A percentile compares a stretch with the other conserved stretches of the same genome.
These are phyloP conservation scores for Serilophus lunatus DNA, from an alignment of 2,113 vertebrate genomes.

Conservation along the genomic window DNA sequence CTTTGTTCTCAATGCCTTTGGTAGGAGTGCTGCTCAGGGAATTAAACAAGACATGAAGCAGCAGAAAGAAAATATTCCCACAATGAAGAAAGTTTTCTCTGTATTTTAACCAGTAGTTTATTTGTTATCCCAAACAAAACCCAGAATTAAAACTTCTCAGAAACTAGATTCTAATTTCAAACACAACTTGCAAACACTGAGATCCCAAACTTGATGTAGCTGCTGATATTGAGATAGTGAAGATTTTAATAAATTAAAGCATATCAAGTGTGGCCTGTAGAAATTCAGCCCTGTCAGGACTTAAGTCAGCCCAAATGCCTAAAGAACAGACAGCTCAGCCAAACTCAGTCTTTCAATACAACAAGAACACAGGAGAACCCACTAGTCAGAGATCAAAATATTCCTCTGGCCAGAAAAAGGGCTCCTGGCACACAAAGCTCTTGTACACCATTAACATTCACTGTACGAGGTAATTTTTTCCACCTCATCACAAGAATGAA, in stretches of 20 bases:
- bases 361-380: neutral
- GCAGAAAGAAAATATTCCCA: neutral
- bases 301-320: neutral
- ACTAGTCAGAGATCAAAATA: neutral
- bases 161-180: neutral
- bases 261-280: neutral
- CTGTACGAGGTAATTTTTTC: neutral
- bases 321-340: neutral
- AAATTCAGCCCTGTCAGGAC: neutral
- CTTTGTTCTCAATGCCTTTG: constrained; percentile 92
- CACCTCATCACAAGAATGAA: neutral
- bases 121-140: neutral
- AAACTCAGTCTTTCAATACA: neutral
- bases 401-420: neutral
- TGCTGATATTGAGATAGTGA: neutral
- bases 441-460: neutral
- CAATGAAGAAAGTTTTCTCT: neutral
- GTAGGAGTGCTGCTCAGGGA: constrained; percentile 84
- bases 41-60: neutral
- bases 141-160: neutral
- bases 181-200: neutral
- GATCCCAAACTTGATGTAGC: neutral
- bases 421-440: neutral
- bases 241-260: neutral
- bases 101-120: neutral